These are phyloP conservation scores for Lacanobia oleracea DNA, from an alignment of 2,888 invertebrate species.

Conservation along the genomic window DNA sequence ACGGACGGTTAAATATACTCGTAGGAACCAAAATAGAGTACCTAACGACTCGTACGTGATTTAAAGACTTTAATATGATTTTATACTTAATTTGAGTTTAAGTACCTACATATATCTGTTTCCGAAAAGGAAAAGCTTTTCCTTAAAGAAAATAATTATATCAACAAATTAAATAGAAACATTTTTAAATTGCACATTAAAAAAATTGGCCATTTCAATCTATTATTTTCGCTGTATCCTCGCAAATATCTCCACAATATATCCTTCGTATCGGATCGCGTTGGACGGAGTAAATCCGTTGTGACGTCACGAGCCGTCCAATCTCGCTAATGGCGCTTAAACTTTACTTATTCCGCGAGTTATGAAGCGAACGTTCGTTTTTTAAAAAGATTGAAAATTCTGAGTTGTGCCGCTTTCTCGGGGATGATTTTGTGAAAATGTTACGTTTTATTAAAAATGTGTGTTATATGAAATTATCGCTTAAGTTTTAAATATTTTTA, in stretches of 20 bases:
- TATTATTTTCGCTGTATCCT: slow-evolving; percentile 64
- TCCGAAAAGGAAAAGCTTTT: neutral
- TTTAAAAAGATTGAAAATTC: slow-evolving; percentile 64
- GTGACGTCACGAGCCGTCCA: slow-evolving; percentile 81
- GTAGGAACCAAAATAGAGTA: neutral
- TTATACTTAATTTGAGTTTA: neutral
- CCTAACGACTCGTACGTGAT: neutral
- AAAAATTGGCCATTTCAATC: slow-evolving; percentile 61
- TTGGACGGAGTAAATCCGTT: slow-evolving; percentile 74
- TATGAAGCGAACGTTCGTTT: slow-evolving; percentile 71
- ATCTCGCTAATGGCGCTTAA: slow-evolving; percentile 86
- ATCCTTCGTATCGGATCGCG: slow-evolving; percentile 61
- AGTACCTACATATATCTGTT: neutral
- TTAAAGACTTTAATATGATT: neutral
- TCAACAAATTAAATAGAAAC: slow-evolving; percentile 4
- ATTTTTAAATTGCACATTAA: slow-evolving; percentile 56
- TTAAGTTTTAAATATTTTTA: neutral
- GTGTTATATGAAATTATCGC: neutral
- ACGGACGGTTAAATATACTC: neutral
- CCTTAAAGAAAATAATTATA: neutral
- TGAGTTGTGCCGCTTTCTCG: slow-evolving; percentile 51
- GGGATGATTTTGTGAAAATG: slow-evolving; percentile 23
- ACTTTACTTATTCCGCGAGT: slow-evolving; percentile 80
- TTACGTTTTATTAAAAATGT: slow-evolving; percentile 4
- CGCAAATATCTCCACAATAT: slow-evolving; percentile 62